These are phyloP conservation scores for Pocillopora meandrina DNA, from an alignment of 92 coral and sea anemone genomes.

Conservation along the genomic window DNA sequence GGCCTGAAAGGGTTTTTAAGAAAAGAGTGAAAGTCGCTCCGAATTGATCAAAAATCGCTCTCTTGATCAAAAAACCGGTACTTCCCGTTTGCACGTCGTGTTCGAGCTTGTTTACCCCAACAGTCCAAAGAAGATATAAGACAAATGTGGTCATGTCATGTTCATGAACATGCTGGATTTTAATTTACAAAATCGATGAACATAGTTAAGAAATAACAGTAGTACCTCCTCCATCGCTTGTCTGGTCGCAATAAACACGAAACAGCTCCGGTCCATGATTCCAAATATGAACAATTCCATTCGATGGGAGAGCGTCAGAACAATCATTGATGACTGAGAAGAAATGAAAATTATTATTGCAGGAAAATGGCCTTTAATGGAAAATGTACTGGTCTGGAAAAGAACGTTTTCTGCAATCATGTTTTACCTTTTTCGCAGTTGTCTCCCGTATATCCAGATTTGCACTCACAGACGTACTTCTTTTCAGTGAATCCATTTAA, in stretches of 20 bases:
- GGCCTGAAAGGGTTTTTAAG: too few relatives aligned
- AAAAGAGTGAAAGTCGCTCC: too few relatives aligned
- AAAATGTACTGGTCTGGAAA: neutral
- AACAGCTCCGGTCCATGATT: neutral
- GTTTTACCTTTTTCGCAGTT: neutral
- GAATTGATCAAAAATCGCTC: too few relatives aligned
- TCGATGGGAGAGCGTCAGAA: neutral
- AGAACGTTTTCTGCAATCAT: too few relatives aligned
- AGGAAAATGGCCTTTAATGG: neutral
- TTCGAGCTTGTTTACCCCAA: too few relatives aligned
- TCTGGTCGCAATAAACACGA: constrained; percentile 17
- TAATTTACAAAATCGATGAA: too few relatives aligned
- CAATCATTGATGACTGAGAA: neutral
- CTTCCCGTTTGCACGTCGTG: too few relatives aligned
- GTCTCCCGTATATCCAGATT: neutral
- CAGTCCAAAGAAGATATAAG: too few relatives aligned
- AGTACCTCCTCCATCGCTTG: constrained; percentile 20
- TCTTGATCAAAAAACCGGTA: too few relatives aligned
- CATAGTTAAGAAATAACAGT: neutral
- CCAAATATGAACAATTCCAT: neutral
- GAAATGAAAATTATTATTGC: neutral
- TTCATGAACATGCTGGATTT: too few relatives aligned
- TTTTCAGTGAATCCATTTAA: neutral
- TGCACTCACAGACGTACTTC: neutral
- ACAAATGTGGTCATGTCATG: too few relatives aligned